Evolutionary conservation across 2,797 vertebrate species (phyloP).

Genomic region (Lutjanus campechanus): DNA sequence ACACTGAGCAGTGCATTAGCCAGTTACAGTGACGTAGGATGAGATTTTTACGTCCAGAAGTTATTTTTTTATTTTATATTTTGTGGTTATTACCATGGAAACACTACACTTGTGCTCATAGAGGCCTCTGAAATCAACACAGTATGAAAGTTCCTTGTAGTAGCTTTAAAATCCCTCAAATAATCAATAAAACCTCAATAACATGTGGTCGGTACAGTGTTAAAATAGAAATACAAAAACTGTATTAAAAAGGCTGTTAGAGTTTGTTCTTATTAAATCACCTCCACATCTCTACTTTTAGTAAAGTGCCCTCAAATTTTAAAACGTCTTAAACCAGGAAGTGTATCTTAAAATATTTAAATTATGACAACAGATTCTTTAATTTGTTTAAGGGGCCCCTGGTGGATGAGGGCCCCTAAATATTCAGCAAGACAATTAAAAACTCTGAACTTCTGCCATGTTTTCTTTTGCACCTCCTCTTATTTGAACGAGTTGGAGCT

Average conservation of each 20-base stretch:
- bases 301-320: background rate
- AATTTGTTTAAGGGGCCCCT: rapidly evolving
- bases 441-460: background rate
- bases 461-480: slow-evolving; percentile 1
- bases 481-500: background rate
- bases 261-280: background rate
- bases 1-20: too few relatives aligned
- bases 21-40: too few relatives aligned
- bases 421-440: too few relatives aligned
- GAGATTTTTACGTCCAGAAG: too few relatives aligned
- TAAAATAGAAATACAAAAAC: background rate
- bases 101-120: too few relatives aligned
- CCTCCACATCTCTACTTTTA: background rate
- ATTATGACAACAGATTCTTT: background rate
- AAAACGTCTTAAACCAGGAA: background rate
- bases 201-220: background rate
- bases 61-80: too few relatives aligned
- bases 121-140: too few relatives aligned
- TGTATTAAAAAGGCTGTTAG: background rate
- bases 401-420: background rate
- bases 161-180: background rate
- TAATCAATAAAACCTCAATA: slow-evolving; percentile 9
- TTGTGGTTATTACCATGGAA: too few relatives aligned
- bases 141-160: too few relatives aligned
- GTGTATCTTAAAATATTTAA: background rate